Evolutionary conservation across 35 echinoderm and acorn worm species (phyloP).

Genomic region (Acanthaster planci): DNA sequence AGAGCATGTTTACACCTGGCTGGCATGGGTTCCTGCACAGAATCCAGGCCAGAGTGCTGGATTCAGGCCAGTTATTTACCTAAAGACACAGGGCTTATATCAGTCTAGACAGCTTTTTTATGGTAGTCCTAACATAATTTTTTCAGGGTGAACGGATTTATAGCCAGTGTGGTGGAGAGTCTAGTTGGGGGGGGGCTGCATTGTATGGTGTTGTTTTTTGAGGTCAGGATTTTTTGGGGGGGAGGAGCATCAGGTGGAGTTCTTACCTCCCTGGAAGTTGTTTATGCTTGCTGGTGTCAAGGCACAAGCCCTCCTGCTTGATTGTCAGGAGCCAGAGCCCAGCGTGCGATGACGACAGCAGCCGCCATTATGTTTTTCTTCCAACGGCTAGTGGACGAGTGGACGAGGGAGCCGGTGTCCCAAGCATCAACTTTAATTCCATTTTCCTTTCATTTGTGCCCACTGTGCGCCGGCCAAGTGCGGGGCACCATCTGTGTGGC

Average conservation of each 20-base stretch:
- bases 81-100: background rate
- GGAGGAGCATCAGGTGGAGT: background rate
- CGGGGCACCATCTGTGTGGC: slow-evolving; percentile 16
- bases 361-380: background rate
- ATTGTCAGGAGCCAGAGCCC: background rate
- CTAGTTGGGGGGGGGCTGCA: background rate
- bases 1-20: background rate
- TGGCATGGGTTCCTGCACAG: too few species aligned
- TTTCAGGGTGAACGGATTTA: background rate
- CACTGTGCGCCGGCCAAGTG: background rate
- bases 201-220: slow-evolving; percentile 1
- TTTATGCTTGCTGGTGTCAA: slow-evolving; percentile 25
- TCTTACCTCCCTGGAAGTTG: slow-evolving; percentile 20
- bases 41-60: background rate
- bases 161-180: background rate
- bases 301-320: slow-evolving; percentile 7
- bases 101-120: slow-evolving; percentile 9
- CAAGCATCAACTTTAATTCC: background rate
- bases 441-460: background rate
- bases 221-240: slow-evolving; percentile 2
- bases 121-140: background rate
- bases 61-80: slow-evolving; percentile 15
- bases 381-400: too few species aligned
- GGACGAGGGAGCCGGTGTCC: background rate
- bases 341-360: background rate